Evolutionary conservation across 92 coral and sea anemone genomes (phyloP), one percentile per base, ranked within the genome.

Genomic region (Zoanthus sansibaricus): DNA sequence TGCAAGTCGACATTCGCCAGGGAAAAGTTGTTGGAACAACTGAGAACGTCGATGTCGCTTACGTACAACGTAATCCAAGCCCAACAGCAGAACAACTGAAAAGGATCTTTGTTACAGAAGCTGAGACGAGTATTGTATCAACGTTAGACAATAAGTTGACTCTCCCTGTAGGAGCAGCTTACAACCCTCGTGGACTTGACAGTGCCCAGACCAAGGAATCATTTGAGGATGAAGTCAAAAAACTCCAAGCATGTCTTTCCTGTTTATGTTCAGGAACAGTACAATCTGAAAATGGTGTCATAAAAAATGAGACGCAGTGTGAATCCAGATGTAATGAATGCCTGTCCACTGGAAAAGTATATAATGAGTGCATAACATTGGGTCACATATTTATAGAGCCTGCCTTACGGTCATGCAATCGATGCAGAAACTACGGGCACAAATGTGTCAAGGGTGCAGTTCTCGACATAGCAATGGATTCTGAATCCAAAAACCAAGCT

Each of bases 121-220:
- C 86, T 82, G 86, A 82, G 76, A 44, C 76, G 76, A 67, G 75
- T 82, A n/a, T 70, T 82, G 86, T 70, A 82, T 71, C 75, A 71
- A 72, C 87, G 59, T 30, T 84, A 54, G 79, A 84, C 54, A 58
- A 58, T 48, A 84, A 72, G 71, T 14, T 84, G 78, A 52, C 77
- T 30, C 80, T 84, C 46, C 87, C 87, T 52, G 87, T 72, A 48
- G 87, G 79, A 49, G 87, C 66, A 45, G 78, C 62, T 72, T 84
- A 84, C 70, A 71, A 48, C 66, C 86, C 86, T 33, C 75, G 67
- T 47, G 66, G 30, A 67, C 75, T 82, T 69, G 75, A 67, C 47
- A 48, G 86, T 82, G 86, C 75, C 56, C 58, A 82, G 76, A 67
- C 75, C 46, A 44, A 64, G 70, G 76, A 82, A 62, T 59, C 55